Percentiles rank a stretch among this genome's conserved stretches.
phyloP scores from a whole-genome alignment of 1,140 invertebrate species.

The Aphis craccivora region DNA sequence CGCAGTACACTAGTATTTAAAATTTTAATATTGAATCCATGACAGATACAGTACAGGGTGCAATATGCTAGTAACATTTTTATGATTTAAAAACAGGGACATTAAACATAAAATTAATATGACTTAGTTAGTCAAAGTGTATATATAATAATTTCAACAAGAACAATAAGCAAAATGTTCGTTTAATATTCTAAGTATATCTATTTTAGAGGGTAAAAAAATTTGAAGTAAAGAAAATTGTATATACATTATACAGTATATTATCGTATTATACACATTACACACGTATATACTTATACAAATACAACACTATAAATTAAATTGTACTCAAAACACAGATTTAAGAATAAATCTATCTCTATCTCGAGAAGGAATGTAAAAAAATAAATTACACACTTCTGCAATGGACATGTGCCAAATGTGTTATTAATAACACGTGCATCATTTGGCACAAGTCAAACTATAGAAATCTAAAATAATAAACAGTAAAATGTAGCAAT shows the following conservation, averaged over 20 bases:
- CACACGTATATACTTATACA: background rate
- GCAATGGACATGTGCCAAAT: slow-evolving; percentile 29
- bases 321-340: background rate
- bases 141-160: background rate
- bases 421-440: slow-evolving; percentile 34
- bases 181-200: background rate
- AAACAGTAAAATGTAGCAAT: slow-evolving; percentile 25
- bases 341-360: background rate
- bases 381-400: slow-evolving; percentile 33
- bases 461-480: slow-evolving; percentile 37
- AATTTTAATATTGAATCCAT: background rate
- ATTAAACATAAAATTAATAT: background rate
- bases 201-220: background rate
- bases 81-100: background rate
- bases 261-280: background rate
- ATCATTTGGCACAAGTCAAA: slow-evolving; percentile 27
- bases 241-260: background rate
- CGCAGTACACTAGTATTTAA: background rate
- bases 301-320: background rate
- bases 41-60: background rate
- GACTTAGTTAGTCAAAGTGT: background rate
- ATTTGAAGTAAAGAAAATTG: background rate
- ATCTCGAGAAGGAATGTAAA: background rate
- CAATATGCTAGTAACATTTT: background rate
- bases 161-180: background rate